Base-by-base conservation (phyloP, 2,888 invertebrate species). In the Diarsia dahlii region DNA sequence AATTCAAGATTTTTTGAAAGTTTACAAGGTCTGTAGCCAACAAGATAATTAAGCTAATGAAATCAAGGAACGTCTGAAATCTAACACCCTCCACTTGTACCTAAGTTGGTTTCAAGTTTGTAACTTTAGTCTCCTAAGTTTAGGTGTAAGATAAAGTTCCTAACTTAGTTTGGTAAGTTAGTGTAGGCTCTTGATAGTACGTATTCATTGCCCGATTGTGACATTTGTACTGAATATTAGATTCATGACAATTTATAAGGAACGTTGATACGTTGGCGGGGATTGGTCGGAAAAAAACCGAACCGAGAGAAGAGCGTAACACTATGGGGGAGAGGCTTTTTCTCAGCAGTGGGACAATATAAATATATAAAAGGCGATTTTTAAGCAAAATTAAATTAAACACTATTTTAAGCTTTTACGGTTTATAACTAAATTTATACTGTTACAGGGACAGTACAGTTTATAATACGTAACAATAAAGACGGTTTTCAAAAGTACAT, bases 161-260 rank as follows among this genome's bases (percentile, higher is more conserved):
- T 46, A 48, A 70, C 63, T 70, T 45, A n/a, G 52, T 63, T 76
- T 45, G 28, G 6, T 45, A 62, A 54, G 77, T 54, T 69, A 9
- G 2, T 45, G 50, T 20, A 48, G 13, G 10, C 15, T 34, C 45
- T 77, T 63, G 13, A 56, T 62, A 15, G 20, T 23, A 6, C 10
- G 23, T 23, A 46, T 52, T 67, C 46, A 67, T 23, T 39, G 20
- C 20, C 10, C 50, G 56, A 56, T 34, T 77, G 39, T 46, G 48
- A 63, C 20, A 28, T 48, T 54, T 63, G 45, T 45, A 15, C 45
- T 63, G 15, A 46, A 45, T 45, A 63, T 62, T 1, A 39, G n/a
- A 39, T 63, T 39, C 3, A 39, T 39, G 39, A 39, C 39, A 0
- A 5, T 4, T 4, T 3, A 4, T 39, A 28, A 28, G 39, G 3